Percentiles rank a stretch among this genome's conserved stretches.
These are phyloP conservation scores for Montipora foliosa DNA, from an alignment of 64 coral and sea anemone genomes.

Conservation along the genomic window DNA sequence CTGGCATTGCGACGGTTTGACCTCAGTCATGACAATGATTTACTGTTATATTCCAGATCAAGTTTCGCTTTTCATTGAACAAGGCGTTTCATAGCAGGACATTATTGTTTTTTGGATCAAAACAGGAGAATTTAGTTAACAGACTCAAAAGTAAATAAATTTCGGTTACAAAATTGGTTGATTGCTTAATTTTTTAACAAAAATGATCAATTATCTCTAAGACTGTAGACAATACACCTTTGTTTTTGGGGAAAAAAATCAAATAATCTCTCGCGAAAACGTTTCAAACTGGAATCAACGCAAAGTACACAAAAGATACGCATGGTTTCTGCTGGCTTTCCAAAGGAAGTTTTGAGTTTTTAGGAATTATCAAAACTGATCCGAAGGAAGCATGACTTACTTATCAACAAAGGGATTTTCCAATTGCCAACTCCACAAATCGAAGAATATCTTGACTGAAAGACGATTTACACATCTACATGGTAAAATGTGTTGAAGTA, in stretches of 20 bases:
- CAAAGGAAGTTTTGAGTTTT: background rate
- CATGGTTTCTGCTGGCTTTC: background rate
- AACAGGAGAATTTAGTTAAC: background rate
- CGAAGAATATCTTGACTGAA: background rate
- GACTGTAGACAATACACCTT: conserved; percentile 5
- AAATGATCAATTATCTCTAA: background rate
- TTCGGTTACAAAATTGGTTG: background rate
- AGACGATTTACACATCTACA: background rate
- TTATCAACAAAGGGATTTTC: background rate
- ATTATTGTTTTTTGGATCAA: background rate
- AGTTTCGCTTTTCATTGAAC: conserved; percentile 7
- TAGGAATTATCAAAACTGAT: background rate
- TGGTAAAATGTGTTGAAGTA: background rate
- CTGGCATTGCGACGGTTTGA: background rate
- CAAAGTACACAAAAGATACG: background rate
- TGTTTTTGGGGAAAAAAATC: background rate
- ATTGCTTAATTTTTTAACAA: background rate
- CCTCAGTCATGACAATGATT: conserved; percentile 32
- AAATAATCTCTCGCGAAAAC: background rate
- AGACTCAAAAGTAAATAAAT: background rate
- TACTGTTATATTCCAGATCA: conserved; percentile 20
- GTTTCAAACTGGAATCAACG: background rate
- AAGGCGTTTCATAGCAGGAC: background rate
- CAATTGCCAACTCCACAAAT: background rate
- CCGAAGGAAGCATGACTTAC: background rate